These are phyloP conservation scores for Xestia sexstrigata DNA, from an alignment of 2,888 invertebrate species.

Conservation along the genomic window DNA sequence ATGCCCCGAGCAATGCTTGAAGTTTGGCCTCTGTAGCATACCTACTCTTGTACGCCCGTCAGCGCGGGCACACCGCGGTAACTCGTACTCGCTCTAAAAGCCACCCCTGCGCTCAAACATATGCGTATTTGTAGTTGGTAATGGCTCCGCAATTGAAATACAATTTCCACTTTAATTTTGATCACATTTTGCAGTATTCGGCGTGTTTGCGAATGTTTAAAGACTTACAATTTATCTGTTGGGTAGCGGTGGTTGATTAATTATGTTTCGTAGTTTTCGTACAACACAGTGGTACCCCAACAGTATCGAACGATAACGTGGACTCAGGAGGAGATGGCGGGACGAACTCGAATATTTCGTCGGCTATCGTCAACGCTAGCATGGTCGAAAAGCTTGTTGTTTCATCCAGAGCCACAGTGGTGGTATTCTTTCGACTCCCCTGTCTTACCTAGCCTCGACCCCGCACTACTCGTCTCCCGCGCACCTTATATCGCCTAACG, in stretches of 20 bases:
- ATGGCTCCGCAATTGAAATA: conserved; percentile 66
- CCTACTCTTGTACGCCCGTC: conserved; percentile 15
- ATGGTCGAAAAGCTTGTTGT: too few relatives aligned
- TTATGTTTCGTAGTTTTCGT: neutral
- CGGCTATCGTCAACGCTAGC: too few relatives aligned
- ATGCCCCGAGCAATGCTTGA: neutral
- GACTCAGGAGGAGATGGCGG: neutral
- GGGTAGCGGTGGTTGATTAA: neutral
- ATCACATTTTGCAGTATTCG: conserved; percentile 43
- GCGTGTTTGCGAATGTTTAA: conserved; percentile 23
- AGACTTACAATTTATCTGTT: conserved; percentile 9
- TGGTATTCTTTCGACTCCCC: too few relatives aligned
- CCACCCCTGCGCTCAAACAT: conserved; percentile 57
- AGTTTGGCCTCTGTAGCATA: conserved; percentile 2
- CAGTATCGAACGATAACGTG: neutral
- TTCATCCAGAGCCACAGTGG: too few relatives aligned
- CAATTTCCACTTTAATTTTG: conserved; percentile 64
- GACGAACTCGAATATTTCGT: neutral
- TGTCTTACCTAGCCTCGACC: too few relatives aligned
- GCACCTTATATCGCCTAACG: too few relatives aligned
- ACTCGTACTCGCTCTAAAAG: conserved; percentile 52
- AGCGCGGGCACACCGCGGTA: conserved; percentile 12
- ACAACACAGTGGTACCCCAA: neutral
- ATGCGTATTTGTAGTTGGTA: conserved; percentile 63
- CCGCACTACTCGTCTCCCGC: too few relatives aligned